A percentile compares a stretch with the other conserved stretches of the same genome.
These are phyloP conservation scores for Virgularia gustaviana DNA, from an alignment of 92 coral and sea anemone species.

Conservation along the genomic window DNA sequence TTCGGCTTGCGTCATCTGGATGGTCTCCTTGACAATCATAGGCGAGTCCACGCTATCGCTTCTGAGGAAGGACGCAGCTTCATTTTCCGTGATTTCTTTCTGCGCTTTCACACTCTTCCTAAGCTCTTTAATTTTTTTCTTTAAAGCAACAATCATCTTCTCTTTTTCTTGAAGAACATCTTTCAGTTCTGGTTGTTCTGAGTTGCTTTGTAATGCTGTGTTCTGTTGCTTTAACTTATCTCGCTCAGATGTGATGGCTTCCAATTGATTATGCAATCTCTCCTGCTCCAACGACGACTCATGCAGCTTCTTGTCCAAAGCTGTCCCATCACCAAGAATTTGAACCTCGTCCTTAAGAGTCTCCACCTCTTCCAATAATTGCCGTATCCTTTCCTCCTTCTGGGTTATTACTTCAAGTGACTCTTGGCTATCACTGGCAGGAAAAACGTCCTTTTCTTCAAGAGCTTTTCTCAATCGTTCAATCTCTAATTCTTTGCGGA, in stretches of 20 bases:
- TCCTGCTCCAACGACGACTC: constrained; percentile 69
- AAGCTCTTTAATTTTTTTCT: constrained; percentile 34
- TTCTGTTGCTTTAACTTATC: constrained; percentile 36
- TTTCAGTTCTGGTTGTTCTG: constrained; percentile 56
- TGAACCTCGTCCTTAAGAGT: constrained; percentile 56
- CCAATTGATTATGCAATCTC: constrained; percentile 68
- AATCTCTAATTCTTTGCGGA: constrained; percentile 51
- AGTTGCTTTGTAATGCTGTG: neutral
- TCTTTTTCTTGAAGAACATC: constrained; percentile 67
- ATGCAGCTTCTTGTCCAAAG: constrained; percentile 70
- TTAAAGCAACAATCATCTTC: constrained; percentile 9
- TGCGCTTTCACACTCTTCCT: constrained; percentile 21
- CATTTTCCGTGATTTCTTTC: neutral
- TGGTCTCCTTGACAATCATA: neutral
- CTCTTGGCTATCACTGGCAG: constrained; percentile 55
- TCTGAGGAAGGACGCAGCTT: neutral
- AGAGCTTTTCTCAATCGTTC: constrained; percentile 47
- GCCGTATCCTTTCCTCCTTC: neutral
- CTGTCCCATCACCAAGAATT: constrained; percentile 63
- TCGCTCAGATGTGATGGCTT: constrained; percentile 64
- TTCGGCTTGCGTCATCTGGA: neutral
- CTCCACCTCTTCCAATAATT: constrained; percentile 47
- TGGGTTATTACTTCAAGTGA: neutral
- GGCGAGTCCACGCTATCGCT: neutral
- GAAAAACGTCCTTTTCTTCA: constrained; percentile 38